Percentiles rank a stretch among this genome's conserved stretches.
phyloP scores from a whole-genome alignment of 2,113 vertebrate species.

The Takifugu flavidus region DNA sequence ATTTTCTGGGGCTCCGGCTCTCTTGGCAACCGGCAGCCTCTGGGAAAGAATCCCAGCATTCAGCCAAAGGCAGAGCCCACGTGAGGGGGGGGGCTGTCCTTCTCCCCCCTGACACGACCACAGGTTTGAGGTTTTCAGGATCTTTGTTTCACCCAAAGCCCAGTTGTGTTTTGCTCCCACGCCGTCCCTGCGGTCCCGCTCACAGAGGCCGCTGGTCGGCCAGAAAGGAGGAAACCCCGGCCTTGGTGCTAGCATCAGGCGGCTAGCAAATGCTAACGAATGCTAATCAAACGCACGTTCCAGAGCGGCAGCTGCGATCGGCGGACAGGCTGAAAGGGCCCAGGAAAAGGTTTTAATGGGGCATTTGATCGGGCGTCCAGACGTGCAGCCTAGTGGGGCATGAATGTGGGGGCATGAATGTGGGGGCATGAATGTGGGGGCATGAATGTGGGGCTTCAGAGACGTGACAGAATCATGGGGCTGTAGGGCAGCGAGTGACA shows the following conservation, averaged over 20 bases:
- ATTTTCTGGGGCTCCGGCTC: slow-evolving; percentile 65
- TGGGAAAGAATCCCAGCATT: slow-evolving; percentile 78
- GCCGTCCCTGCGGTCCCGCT: background rate
- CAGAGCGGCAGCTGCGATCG: slow-evolving; percentile 59
- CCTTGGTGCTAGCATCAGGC: no score
- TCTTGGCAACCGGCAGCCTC: slow-evolving; percentile 76
- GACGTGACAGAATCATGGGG: slow-evolving; percentile 70
- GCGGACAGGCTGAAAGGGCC: slow-evolving; percentile 54
- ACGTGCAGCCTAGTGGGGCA: slow-evolving; percentile 58
- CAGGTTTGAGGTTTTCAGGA: no score
- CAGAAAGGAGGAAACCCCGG: no score
- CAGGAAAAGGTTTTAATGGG: slow-evolving; percentile 61
- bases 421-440: slow-evolving; percentile 65
- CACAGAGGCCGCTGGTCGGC: no score
- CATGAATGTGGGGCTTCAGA: slow-evolving; percentile 56
- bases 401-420: slow-evolving; percentile 70
- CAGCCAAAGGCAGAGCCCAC: slow-evolving; percentile 75
- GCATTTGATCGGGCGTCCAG: slow-evolving; percentile 62
- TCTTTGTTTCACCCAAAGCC: no score
- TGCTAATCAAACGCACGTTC: background rate
- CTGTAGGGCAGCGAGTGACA: slow-evolving; percentile 69
- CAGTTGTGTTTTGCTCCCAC: no score
- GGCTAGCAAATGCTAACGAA: no score
- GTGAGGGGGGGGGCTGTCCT: slow-evolving; percentile 26
- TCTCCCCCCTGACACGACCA: no score